Evolutionary conservation across 2,888 invertebrate species (phyloP).

Genomic region (Heliconius erato): DNA sequence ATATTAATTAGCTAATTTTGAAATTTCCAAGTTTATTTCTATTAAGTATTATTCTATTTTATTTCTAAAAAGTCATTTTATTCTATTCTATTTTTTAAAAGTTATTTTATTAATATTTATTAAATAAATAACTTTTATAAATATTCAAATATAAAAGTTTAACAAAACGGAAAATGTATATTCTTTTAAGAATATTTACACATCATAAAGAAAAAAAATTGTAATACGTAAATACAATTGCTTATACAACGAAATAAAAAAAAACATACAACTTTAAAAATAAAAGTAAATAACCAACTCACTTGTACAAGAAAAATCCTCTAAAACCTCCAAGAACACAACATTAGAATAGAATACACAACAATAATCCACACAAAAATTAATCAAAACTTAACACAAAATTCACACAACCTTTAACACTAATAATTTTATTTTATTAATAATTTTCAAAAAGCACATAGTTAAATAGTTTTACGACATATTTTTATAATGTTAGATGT

Average conservation of each 20-base stretch:
- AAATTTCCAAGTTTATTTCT: too few species aligned
- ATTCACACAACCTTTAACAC: constrained; percentile 9
- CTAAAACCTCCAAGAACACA: not conserved
- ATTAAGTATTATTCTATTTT: too few species aligned
- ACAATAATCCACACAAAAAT: constrained; percentile 18
- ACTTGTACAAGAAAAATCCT: constrained; percentile 15
- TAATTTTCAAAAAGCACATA: not conserved
- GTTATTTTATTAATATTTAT: too few species aligned
- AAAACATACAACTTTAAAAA: not conserved
- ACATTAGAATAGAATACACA: constrained; percentile 4
- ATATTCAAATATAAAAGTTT: too few species aligned
- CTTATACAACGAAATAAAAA: not conserved
- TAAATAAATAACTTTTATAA: too few species aligned
- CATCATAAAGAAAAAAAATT: not conserved
- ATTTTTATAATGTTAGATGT: not conserved
- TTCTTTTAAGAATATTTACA: not conserved
- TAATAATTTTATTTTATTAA: not conserved
- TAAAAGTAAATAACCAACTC: not conserved
- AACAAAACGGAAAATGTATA: too few species aligned
- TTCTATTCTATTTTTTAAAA: too few species aligned
- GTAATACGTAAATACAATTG: not conserved
- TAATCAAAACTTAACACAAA: constrained; percentile 5
- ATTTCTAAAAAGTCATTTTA: too few species aligned
- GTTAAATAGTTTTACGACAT: constrained; percentile 5
- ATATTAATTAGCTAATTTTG: too few species aligned